A percentile compares a stretch with the other conserved stretches of the same genome.
Conservation (phyloP, 2,888 invertebrate genomes). For the Nemapogon koenigi region DNA sequence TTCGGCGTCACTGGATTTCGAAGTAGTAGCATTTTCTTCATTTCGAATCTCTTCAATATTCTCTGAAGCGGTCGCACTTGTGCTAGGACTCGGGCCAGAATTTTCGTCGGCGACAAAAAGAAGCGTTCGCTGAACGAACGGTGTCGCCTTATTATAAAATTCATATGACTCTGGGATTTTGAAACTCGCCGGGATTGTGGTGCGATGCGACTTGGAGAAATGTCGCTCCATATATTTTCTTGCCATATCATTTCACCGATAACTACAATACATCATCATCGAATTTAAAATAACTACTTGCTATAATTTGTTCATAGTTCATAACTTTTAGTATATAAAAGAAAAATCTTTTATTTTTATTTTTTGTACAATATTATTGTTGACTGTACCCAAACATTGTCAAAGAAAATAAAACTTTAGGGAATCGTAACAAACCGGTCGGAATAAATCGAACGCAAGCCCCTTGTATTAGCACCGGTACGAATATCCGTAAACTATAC, state of each 20-base stretch:
- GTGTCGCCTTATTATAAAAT: conserved; percentile 59
- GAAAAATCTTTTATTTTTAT: too few species aligned
- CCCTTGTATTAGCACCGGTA: conserved; percentile 31
- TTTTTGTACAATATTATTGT: too few species aligned
- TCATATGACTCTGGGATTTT: conserved; percentile 54
- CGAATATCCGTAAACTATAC: conserved; percentile 36
- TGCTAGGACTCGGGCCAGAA: conserved; percentile 51
- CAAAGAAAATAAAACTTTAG: conserved; percentile 2
- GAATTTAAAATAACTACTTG: not conserved
- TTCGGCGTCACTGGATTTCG: conserved; percentile 38
- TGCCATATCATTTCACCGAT: conserved; percentile 43
- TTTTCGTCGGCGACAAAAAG: conserved; percentile 55
- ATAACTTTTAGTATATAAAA: not conserved
- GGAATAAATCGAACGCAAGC: conserved; percentile 35
- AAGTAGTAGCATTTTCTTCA: conserved; percentile 27
- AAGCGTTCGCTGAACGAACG: conserved; percentile 55
- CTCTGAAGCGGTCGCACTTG: conserved; percentile 43
- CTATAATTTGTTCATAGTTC: too few species aligned
- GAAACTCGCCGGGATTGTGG: conserved; percentile 53
- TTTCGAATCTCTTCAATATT: conserved; percentile 27
- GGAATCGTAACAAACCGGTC: conserved; percentile 27
- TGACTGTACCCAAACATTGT: conserved; percentile 4
- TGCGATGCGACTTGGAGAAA: conserved; percentile 48
- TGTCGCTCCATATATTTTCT: conserved; percentile 63
- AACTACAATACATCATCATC: not conserved